phyloP scores from a whole-genome alignment of 1,140 invertebrate species.

The Camponotus pennsylvanicus region DNA sequence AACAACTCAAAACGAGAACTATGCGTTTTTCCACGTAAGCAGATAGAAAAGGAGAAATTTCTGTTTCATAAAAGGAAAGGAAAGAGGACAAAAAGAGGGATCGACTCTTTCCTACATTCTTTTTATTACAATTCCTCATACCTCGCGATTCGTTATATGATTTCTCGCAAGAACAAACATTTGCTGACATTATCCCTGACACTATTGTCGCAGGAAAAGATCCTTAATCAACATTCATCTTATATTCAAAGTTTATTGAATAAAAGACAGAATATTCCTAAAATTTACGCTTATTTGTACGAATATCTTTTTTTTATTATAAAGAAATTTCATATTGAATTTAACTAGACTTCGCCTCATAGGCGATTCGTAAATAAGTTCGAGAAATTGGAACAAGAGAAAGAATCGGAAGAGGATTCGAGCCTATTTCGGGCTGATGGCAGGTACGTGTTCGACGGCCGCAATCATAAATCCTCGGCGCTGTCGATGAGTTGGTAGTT shows the following conservation, averaged over 20 bases:
- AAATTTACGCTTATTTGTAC: background rate
- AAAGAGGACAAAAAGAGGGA: no score
- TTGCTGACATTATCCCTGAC: background rate
- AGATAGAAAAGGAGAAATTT: no score
- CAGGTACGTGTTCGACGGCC: background rate
- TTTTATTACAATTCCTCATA: conserved; percentile 5
- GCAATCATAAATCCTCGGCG: conserved; percentile 67
- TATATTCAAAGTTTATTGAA: background rate
- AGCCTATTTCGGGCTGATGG: conserved; percentile 14
- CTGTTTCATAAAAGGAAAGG: background rate
- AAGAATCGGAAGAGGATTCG: conserved; percentile 23
- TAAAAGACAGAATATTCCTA: background rate
- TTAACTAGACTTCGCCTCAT: background rate
- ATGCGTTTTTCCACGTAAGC: no score
- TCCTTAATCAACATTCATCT: conserved; percentile 34
- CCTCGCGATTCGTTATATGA: no score
- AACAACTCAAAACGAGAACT: no score
- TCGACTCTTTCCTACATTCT: background rate
- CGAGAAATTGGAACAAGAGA: background rate
- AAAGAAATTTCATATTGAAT: background rate
- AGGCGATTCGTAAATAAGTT: conserved; percentile 15
- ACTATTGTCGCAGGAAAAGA: conserved; percentile 4
- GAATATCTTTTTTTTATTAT: background rate
- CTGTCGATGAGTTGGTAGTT: conserved; percentile 34
- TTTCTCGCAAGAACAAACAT: no score